phyloP scores from a whole-genome alignment of 2,888 invertebrate genomes.

The Ophioninae sp. region DNA sequence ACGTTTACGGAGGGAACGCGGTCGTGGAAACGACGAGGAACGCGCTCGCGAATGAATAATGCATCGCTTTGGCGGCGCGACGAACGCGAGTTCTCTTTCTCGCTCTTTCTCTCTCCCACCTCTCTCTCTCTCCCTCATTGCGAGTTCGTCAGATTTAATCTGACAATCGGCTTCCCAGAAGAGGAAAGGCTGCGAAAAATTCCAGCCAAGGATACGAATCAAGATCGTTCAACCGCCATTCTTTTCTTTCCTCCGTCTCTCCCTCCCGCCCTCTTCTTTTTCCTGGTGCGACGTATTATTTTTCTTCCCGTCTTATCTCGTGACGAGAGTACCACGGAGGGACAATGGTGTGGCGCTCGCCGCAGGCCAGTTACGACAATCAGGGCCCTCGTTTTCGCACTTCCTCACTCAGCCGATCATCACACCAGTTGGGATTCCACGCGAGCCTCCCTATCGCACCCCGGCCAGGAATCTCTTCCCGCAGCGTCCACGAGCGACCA shows the following conservation, averaged over 20 bases:
- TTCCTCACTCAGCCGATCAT: constrained; percentile 61
- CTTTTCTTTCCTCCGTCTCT: constrained; percentile 33
- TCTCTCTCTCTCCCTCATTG: constrained; percentile 30
- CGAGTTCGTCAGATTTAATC: constrained; percentile 72
- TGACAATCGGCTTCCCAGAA: constrained; percentile 72
- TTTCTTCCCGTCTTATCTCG: constrained; percentile 26
- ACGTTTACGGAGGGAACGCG: constrained; percentile 53
- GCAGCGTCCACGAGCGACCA: neutral
- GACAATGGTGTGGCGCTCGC: constrained; percentile 30
- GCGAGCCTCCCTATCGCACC: constrained; percentile 27
- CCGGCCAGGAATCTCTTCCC: constrained; percentile 1
- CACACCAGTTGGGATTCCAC: constrained; percentile 49
- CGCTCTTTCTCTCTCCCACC: constrained; percentile 25
- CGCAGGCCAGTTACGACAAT: constrained; percentile 58
- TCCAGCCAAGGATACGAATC: constrained; percentile 71
- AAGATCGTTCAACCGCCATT: constrained; percentile 66
- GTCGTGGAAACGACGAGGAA: constrained; percentile 57
- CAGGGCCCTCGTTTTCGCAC: constrained; percentile 57
- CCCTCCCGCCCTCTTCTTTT: neutral
- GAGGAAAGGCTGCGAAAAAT: constrained; percentile 73
- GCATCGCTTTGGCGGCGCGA: constrained; percentile 61
- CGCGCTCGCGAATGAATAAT: constrained; percentile 62
- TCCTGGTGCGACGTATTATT: constrained; percentile 1
- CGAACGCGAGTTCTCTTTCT: constrained; percentile 43
- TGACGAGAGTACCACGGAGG: constrained; percentile 1